These are phyloP conservation scores for Thunnus maccoyii DNA, from an alignment of 2,113 vertebrate genomes.

Conservation along the genomic window DNA sequence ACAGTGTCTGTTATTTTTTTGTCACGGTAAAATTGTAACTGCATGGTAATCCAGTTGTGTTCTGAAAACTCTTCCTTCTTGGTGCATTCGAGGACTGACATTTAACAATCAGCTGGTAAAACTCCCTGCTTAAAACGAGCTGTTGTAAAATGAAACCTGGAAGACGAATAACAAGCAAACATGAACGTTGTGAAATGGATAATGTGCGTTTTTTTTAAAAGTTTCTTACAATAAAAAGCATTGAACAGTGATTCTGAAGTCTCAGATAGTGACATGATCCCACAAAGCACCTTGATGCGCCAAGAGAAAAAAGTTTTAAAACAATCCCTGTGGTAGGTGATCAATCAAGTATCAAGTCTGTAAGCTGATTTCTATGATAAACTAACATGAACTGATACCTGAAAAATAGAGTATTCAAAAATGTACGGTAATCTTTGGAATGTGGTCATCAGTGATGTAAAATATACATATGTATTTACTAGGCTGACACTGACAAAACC, in stretches of 20 bases:
- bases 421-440: conserved; percentile 7
- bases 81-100: conserved; percentile 12
- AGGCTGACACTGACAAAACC: conserved; percentile 50
- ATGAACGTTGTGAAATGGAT: not conserved
- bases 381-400: not conserved
- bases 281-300: not conserved
- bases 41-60: conserved; percentile 16
- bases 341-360: not conserved
- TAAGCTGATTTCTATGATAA: not conserved
- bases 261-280: not conserved
- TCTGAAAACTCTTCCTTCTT: conserved; percentile 11
- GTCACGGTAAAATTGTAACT: conserved; percentile 2
- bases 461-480: conserved; percentile 42
- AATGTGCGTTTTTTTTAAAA: not conserved
- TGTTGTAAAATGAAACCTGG: too few species aligned
- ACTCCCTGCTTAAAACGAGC: not conserved
- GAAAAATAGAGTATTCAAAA: not conserved
- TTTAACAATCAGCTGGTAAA: not conserved
- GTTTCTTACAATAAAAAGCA: not conserved
- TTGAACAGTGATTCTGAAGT: not conserved
- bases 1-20: not conserved
- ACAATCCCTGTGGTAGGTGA: not conserved
- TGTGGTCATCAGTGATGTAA: conserved; percentile 52
- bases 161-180: not conserved
- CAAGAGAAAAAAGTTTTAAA: not conserved